These are phyloP conservation scores for Sogatella furcifera DNA, from an alignment of 1,140 invertebrate genomes.

Conservation along the genomic window DNA sequence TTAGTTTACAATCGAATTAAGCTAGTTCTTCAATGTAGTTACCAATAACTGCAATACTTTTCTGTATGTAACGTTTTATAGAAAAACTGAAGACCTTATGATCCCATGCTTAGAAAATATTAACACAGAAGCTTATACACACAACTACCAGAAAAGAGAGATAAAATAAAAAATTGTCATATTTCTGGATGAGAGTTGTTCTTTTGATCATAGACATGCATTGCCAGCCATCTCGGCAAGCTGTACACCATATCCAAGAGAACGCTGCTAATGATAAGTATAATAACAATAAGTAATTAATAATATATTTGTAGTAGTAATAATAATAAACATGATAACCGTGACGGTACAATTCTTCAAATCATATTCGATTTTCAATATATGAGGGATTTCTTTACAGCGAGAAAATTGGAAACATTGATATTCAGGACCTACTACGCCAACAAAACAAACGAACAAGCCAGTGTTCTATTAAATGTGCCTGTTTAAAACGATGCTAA, in stretches of 20 bases:
- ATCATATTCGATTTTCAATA: constrained; percentile 14
- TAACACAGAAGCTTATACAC: constrained; percentile 20
- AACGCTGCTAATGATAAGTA: constrained; percentile 6
- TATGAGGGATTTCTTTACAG: no score
- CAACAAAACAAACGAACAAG: constrained; percentile 11
- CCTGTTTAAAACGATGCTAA: no score
- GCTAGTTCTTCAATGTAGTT: constrained; percentile 14
- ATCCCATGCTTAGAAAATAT: constrained; percentile 18
- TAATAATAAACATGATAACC: constrained; percentile 12
- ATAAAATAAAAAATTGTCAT: constrained; percentile 11
- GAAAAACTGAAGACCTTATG: constrained; percentile 18
- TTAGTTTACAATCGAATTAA: constrained; percentile 11
- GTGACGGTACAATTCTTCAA: constrained; percentile 9
- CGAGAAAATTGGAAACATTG: constrained; percentile 14
- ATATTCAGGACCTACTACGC: constrained; percentile 8
- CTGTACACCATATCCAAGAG: constrained; percentile 1
- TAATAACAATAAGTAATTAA: not conserved
- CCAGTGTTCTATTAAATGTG: no score
- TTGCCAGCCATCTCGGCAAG: not conserved
- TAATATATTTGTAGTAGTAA: constrained; percentile 2
- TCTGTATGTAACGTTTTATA: constrained; percentile 10
- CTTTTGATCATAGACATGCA: not conserved
- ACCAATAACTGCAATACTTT: constrained; percentile 5
- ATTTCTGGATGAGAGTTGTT: not conserved
- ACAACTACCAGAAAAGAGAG: constrained; percentile 19